Conservation (phyloP, 2,888 invertebrate species). For the Diploptera punctata region DNA sequence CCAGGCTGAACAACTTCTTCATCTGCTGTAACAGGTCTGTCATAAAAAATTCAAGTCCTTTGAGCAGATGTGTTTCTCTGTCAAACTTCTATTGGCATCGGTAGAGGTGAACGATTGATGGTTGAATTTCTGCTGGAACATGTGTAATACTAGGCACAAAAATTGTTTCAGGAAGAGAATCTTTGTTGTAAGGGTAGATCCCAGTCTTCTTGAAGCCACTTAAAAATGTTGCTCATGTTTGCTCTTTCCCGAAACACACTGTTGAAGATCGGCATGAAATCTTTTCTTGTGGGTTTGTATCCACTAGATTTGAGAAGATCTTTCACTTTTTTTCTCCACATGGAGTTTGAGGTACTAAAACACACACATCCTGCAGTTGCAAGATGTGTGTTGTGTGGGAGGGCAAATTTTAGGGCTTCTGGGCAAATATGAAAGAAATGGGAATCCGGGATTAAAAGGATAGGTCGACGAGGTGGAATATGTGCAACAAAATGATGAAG, state of each 20-base stretch:
- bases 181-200: background rate
- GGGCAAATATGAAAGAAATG: background rate
- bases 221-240: background rate
- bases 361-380: background rate
- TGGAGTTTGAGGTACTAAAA: background rate
- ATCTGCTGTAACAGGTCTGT: background rate
- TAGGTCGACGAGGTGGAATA: background rate
- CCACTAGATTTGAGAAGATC: background rate
- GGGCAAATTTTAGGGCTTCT: background rate
- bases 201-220: background rate
- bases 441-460: background rate
- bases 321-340: background rate
- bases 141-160: background rate
- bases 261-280: background rate
- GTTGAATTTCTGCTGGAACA: background rate
- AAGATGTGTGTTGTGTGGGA: too few species aligned
- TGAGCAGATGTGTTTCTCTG: background rate
- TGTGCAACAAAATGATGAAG: background rate
- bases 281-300: background rate
- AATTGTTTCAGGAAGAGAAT: background rate
- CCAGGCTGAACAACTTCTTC: background rate
- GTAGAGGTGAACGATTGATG: background rate
- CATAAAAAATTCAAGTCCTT: background rate
- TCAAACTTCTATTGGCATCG: background rate
- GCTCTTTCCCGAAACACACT: background rate